A percentile compares a stretch with the other conserved stretches of the same genome.
Evolutionary conservation across 2,113 vertebrate genomes (phyloP).

Genomic region (Galeopterus variegatus): DNA sequence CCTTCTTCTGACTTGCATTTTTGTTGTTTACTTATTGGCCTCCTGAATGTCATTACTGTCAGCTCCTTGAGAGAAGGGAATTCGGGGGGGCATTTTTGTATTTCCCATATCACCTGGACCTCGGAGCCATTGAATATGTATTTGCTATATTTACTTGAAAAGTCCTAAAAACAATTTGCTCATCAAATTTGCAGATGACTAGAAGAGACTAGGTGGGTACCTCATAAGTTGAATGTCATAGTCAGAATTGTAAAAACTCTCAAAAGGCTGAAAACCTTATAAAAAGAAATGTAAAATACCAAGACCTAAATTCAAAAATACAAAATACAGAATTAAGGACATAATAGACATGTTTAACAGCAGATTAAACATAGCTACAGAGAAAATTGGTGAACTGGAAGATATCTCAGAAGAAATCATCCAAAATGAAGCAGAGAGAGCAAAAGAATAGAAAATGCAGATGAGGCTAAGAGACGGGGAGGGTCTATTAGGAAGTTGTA

Average conservation of each 20-base stretch:
- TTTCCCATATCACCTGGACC: not conserved
- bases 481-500: not conserved
- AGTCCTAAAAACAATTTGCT: not conserved
- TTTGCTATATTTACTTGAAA: conserved; percentile 12
- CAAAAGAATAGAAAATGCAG: conserved; percentile 1
- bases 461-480: not conserved
- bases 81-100: conserved; percentile 24
- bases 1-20: not conserved
- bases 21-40: not conserved
- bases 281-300: conserved; percentile 14
- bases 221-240: not conserved
- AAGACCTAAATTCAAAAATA: not conserved
- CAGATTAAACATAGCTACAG: not conserved
- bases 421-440: not conserved
- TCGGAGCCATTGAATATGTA: not conserved
- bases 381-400: conserved; percentile 37
- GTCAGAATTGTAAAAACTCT: conserved; percentile 10
- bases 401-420: not conserved
- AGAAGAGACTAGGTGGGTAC: not conserved
- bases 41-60: not conserved
- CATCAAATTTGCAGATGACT: conserved; percentile 5
- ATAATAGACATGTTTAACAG: not conserved
- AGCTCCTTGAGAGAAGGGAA: not conserved
- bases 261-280: not conserved
- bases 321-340: not conserved